Evolutionary conservation across 2,888 invertebrate genomes (phyloP), one percentile per base, ranked within the genome.

Genomic region (Cordylochernes scorpioides): DNA sequence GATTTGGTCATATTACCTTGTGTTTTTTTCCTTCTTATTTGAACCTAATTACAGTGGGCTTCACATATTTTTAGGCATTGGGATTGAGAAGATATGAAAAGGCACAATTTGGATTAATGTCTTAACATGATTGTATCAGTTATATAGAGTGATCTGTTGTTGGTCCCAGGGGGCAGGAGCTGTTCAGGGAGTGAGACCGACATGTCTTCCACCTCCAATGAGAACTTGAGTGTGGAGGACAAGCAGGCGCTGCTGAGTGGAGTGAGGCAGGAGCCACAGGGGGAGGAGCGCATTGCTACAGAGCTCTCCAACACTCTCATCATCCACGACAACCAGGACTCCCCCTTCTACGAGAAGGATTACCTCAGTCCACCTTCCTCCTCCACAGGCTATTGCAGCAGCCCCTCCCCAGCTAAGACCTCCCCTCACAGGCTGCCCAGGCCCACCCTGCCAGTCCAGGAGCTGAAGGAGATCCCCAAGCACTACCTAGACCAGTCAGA

Each of bases 131-230:
- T n/a, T n/a, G n/a, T n/a, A n/a, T n/a, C n/a, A n/a, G n/a, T n/a
- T n/a, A n/a, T n/a, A n/a, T n/a, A n/a, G n/a, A n/a, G n/a, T n/a
- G n/a, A n/a, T n/a, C n/a, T n/a, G n/a, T n/a, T n/a, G n/a, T n/a
- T n/a, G n/a, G n/a, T n/a, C n/a, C n/a, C n/a, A n/a, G n/a, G n/a
- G n/a, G n/a, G n/a, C n/a, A n/a, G n/a, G n/a, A n/a, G n/a, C n/a
- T n/a, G n/a, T n/a, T 73, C 77, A 43, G 77, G 77, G 19, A 77
- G 77, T 50, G 80, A 80, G 55, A 74, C 78, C 4, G 78, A 80
- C 59, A 69, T 77, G 33, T 78, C 77, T 9, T 41, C 50, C 27
- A 78, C 78, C 3, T 80, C 78, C 10, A 77, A 71, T 43, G 80
- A 82, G 54, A 82, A 80, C 55, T 57, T 84, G 39, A 75, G 74